Percentiles rank a stretch among this genome's conserved stretches.
These are phyloP conservation scores for Periophthalmodon schlosseri DNA, from an alignment of 2,113 vertebrate genomes.

Conservation along the genomic window DNA sequence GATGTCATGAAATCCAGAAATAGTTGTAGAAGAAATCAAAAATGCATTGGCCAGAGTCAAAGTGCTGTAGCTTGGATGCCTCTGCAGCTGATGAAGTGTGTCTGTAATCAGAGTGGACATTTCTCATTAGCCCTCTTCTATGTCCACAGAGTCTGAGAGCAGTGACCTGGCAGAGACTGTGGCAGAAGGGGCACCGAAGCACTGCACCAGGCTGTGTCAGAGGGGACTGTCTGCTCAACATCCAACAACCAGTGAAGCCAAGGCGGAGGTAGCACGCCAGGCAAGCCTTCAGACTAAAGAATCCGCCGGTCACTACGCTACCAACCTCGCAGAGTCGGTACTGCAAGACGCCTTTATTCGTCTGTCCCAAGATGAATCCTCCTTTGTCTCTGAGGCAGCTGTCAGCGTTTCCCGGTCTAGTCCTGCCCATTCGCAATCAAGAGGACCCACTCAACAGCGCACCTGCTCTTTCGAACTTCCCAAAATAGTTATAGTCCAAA, in stretches of 20 bases:
- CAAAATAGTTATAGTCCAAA: constrained; percentile 95
- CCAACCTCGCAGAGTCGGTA: constrained; percentile 92
- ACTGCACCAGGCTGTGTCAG: constrained; percentile 64
- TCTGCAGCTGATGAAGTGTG: constrained; percentile 22
- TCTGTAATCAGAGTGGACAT: constrained; percentile 31
- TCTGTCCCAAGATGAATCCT: constrained; percentile 85
- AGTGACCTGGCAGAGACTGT: constrained; percentile 48
- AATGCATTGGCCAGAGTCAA: neutral
- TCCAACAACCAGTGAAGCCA: constrained; percentile 63
- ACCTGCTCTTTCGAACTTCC: constrained; percentile 90
- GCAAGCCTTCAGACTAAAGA: constrained; percentile 46
- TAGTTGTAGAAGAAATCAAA: neutral
- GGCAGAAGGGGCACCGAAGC: constrained; percentile 70
- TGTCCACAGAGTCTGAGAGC: constrained; percentile 67
- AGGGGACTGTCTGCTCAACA: constrained; percentile 62
- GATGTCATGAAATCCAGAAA: neutral
- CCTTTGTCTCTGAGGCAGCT: constrained; percentile 79
- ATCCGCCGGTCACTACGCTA: constrained; percentile 88
- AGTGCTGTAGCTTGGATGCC: constrained; percentile 16
- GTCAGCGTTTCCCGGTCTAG: constrained; percentile 73
- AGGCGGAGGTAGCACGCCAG: constrained; percentile 37
- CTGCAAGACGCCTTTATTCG: constrained; percentile 94
- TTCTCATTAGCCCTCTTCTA: constrained; percentile 34
- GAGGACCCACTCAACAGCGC: constrained; percentile 63
- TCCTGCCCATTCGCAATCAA: constrained; percentile 51